Evolutionary conservation across 2,113 vertebrate genomes (phyloP), one percentile per base, ranked within the genome.

Genomic region (Phaethon lepturus): DNA sequence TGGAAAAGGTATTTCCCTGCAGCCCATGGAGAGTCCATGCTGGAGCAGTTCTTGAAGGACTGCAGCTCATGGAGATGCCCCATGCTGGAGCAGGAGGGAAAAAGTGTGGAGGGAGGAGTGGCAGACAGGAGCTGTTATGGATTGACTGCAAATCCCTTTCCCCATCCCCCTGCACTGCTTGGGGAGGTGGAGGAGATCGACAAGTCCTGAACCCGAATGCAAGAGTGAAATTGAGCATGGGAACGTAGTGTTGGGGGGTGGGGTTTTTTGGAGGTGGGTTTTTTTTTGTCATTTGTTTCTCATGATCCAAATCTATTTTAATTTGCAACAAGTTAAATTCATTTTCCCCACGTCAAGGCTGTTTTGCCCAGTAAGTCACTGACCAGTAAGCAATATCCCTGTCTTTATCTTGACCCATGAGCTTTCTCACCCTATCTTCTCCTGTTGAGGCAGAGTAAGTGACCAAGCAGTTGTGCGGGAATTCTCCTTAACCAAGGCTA

Each of bases 131-230:
- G 14, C 11, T 47, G 14, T 17, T 45, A 50, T 0, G 4, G 25
- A n/a, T 5, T 52, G 31, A 38, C 17, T 17, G 23, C 26, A 58
- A 50, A 63, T 5, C 4, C 23, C 31, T 17, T 33, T 58, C 8
- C 13, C 8, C n/a, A 50, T 11, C 9, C n/a, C 4, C 10, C 18
- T 47, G 58, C 1, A 1, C n/a, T 1, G 0, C 14, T 33, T 4
- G 1, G 15, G 22, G 15, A 50, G 6, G 11, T 33, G 13, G 44
- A 71, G 5, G 10, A 77, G 6, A 17, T 3, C 28, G 20, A 23
- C 14, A 33, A 40, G 28, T 31, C 16, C 24, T 38, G 18, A 79
- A 80, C 1, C n/a, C n/a, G n/a, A 38, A 38, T 38, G 38, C 38
- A 38, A 38, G 4, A 45, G 4, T 19, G 24, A 79, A 50, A 62